A percentile compares a stretch with the other conserved stretches of the same genome.
Conservation (phyloP, 2,888 invertebrate species). For the Drosophila atripex region DNA sequence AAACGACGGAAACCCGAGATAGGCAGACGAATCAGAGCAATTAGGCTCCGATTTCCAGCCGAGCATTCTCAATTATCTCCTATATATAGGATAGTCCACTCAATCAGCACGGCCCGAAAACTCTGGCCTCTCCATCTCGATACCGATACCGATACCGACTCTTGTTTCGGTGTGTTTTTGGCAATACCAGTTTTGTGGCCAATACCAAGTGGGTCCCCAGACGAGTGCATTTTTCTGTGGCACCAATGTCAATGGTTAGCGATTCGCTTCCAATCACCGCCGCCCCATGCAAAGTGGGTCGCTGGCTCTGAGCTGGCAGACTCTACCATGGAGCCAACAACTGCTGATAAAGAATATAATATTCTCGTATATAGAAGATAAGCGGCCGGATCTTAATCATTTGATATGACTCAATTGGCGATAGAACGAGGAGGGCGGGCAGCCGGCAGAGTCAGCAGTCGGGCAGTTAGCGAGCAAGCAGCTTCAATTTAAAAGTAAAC, state of each 20-base stretch:
- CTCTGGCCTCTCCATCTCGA: background rate
- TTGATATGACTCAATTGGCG: slow-evolving; percentile 48
- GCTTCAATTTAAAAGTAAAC: slow-evolving; percentile 47
- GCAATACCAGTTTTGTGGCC: slow-evolving; percentile 48
- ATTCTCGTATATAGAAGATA: slow-evolving; percentile 19
- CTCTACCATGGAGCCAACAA: background rate
- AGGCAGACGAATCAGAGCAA: slow-evolving; percentile 32
- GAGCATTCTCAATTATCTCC: slow-evolving; percentile 14
- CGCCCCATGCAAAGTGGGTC: slow-evolving; percentile 35
- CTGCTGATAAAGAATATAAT: slow-evolving; percentile 23
- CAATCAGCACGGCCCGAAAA: slow-evolving; percentile 36
- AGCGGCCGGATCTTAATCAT: slow-evolving; percentile 28
- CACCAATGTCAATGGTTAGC: slow-evolving; percentile 72
- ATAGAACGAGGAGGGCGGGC: background rate
- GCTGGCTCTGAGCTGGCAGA: slow-evolving; percentile 5
- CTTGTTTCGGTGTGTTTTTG: slow-evolving; percentile 27
- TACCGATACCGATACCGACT: slow-evolving; percentile 11
- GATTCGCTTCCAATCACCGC: slow-evolving; percentile 19
- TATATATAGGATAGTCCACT: slow-evolving; percentile 30
- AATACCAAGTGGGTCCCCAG: slow-evolving; percentile 37
- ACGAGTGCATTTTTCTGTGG: slow-evolving; percentile 50
- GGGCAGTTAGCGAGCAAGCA: slow-evolving; percentile 26
- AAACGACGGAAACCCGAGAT: slow-evolving; percentile 31
- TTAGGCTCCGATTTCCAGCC: slow-evolving; percentile 21
- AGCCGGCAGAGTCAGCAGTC: slow-evolving; percentile 5